Percentiles rank a stretch among this genome's conserved stretches.
Conservation (phyloP, 2,113 vertebrate genomes). For the Eira barbara region DNA sequence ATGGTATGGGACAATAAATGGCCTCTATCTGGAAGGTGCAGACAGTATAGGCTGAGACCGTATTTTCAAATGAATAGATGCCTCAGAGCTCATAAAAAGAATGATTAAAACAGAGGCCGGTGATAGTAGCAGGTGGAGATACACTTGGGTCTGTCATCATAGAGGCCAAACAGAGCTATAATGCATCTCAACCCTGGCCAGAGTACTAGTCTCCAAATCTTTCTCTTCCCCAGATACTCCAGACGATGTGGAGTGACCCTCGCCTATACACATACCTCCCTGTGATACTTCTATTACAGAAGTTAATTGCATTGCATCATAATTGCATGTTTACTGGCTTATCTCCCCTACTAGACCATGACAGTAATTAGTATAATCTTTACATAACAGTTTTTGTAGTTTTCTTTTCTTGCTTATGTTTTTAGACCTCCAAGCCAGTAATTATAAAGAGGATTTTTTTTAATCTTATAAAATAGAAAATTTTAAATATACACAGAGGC, state of each 20-base stretch:
- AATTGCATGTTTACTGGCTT: neutral
- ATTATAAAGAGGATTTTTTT: neutral
- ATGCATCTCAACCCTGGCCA: neutral
- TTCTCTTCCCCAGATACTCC: neutral
- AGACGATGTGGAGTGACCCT: neutral
- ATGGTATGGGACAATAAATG: too few species aligned
- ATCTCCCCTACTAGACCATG: neutral
- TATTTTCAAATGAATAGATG: neutral
- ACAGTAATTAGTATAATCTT: conserved; percentile 6
- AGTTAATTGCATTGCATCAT: neutral
- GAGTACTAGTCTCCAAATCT: neutral
- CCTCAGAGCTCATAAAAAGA: neutral
- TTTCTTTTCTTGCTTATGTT: neutral
- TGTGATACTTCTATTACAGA: neutral
- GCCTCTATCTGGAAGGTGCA: neutral
- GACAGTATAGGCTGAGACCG: too few species aligned
- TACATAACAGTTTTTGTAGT: neutral
- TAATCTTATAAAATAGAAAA: neutral
- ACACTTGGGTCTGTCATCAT: neutral
- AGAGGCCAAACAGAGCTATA: neutral
- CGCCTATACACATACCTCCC: neutral
- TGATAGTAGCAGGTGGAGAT: too few species aligned
- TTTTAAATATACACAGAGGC: neutral
- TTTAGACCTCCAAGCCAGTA: neutral
- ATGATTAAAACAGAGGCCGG: neutral